Base-by-base conservation (phyloP, 1,140 invertebrate genomes). In the Drosophila rhopaloa region DNA sequence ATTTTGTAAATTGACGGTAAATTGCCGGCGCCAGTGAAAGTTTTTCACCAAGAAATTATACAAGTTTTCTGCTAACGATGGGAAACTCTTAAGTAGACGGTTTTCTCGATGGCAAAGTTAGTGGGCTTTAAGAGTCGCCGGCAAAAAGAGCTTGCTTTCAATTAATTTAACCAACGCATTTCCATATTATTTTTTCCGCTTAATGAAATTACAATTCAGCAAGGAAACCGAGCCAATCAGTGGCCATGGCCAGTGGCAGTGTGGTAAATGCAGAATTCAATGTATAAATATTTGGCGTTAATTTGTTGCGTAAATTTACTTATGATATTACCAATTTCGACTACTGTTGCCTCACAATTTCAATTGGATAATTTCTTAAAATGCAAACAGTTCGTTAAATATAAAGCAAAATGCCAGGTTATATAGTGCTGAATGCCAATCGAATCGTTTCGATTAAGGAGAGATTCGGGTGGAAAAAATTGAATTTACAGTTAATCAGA, bases 401-500 rank as follows among this genome's bases (percentile, higher is more conserved):
- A 32, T 3, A 7, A 14, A 51, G 48, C 10, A 29, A 43, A 43
- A 24, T 19, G 16, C 16, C 10, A 60, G 61, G 16, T 38, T 58
- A 74, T 61, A 40, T 10, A 9, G n/a, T 8, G 32, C 19, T 16
- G 47, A 8, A 48, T 11, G 27, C 4, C 55, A 37, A 41, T 58
- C 44, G 35, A 70, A 48, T 41, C 27, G 37, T 27, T 57, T 71
- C 65, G 16, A 51, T 53, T 50, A 14, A 56, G 19, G 48, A 32
- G 55, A 41, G 56, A 60, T 66, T 71, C 55, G 65, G 41, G 24
- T 46, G 43, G 60, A 41, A 74, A 59, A 61, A 89, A 89, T 88
- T 83, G 78, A 89, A 88, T 89, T 88, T 89, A 74, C 84, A 88
- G 83, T 83, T 86, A 88, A 88, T 88, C 83, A 89, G 83, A 86